Evolutionary conservation across 2,797 vertebrate species (phyloP).

Genomic region (Pterois miles): DNA sequence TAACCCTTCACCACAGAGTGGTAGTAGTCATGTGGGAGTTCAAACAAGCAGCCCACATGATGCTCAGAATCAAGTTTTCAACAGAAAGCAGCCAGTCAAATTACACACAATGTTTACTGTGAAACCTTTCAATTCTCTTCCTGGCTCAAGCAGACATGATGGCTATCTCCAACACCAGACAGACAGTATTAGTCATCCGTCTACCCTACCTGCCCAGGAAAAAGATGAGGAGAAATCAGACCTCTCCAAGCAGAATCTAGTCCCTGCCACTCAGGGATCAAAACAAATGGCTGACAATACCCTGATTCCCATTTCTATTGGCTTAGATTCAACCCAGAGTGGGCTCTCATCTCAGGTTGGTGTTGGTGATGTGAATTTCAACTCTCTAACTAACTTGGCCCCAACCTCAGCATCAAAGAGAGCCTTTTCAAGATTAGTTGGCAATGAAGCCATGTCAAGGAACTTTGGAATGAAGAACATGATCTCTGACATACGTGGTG

Average conservation of each 20-base stretch:
- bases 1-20: not conserved
- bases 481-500: not conserved
- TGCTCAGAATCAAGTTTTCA: not conserved
- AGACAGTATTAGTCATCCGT: not conserved
- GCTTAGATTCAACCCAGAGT: not conserved
- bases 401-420: not conserved
- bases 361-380: not conserved
- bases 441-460: not conserved
- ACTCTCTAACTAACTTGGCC: not conserved
- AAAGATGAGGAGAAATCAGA: not conserved
- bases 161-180: not conserved
- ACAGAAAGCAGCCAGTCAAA: not conserved
- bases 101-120: not conserved
- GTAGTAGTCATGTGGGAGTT: not conserved
- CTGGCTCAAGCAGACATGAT: not conserved
- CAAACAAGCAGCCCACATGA: conserved; percentile 14
- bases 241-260: not conserved
- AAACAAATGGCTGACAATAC: not conserved
- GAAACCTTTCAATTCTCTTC: not conserved
- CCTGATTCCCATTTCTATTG: not conserved
- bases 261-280: not conserved
- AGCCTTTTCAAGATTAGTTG: not conserved
- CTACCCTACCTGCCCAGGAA: not conserved
- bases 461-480: not conserved
- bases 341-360: not conserved